Base-by-base conservation (phyloP, 2,888 invertebrate genomes). In the Acholoe squamosa region DNA sequence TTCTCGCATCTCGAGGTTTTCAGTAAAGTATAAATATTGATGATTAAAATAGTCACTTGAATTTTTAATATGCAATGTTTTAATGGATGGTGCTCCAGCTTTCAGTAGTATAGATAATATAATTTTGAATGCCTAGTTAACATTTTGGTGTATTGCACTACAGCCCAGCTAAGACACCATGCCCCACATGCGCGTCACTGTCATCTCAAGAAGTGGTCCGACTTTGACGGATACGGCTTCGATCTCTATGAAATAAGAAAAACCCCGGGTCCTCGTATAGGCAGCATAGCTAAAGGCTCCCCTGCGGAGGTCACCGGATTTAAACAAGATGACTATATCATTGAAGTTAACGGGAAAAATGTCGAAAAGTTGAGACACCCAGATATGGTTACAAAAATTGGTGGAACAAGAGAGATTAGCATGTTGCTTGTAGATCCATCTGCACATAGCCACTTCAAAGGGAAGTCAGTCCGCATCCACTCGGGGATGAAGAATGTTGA, bases 221-320 rank as follows among this genome's bases (percentile, higher is more conserved):
- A 98, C 95, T 98, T 98, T 96, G 98, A 99, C 96, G 99, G 99
- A 61, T 99, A 99, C 96, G 99, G 99, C 22, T 99, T 99, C 96
- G 99, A 99, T 96, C 96, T 99, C 93, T 99, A 99, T 96, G 98
- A 99, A 76, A 99, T 99, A 96, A 98, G 98, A 95, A 97, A 98
- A 92, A 98, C 98, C 95, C 97, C 97, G n/a, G 98, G 98, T 71
- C 98, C 98, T 96, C 98, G 97, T 96, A 98, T 99, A 95, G 99
- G 99, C 71, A 98, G 98, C 96, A 98, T 99, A 90, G 99, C 99
- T 96, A 92, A 91, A 10, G 94, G 94, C 43, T 95, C 95, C 0
- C 95, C 96, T 25, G 96, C 96, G 1, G 93, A 94, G 84, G 91
- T 92, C 16, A 98, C 98, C 10, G 98, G 96, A 33, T 94, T 96